Evolutionary conservation across 2,797 vertebrate genomes (phyloP).

Genomic region (Gallinago stenura): DNA sequence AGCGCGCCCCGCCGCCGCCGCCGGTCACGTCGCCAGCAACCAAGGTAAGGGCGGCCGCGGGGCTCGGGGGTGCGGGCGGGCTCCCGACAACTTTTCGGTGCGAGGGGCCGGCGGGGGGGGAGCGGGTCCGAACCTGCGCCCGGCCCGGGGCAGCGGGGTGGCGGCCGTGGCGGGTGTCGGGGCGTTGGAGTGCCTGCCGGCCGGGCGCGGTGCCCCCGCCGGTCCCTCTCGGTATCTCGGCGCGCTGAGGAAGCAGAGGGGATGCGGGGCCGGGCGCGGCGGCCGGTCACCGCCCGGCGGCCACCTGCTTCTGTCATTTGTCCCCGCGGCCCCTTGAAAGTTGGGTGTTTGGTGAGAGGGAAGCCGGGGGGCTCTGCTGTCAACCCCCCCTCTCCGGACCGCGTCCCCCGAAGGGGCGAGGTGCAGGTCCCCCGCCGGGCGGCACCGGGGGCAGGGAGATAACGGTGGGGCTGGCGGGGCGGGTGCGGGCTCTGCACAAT

Average conservation of each 20-base stretch:
- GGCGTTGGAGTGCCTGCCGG: neutral
- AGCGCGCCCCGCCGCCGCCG: conserved; percentile 59
- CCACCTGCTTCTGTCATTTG: neutral
- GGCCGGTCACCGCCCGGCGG: neutral
- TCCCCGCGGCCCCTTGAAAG: neutral
- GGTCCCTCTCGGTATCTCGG: neutral
- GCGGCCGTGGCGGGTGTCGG: neutral
- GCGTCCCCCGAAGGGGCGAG: neutral
- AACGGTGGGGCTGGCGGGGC: neutral
- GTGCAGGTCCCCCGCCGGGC: neutral
- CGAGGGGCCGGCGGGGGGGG: neutral
- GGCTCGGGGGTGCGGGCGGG: neutral
- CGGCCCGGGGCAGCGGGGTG: neutral
- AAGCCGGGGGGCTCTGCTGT: neutral
- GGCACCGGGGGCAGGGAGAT: neutral
- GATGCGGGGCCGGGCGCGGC: neutral
- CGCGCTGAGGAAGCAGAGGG: neutral
- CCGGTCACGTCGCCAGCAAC: conserved; percentile 74
- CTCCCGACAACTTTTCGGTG: neutral
- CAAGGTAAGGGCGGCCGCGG: conserved; percentile 73
- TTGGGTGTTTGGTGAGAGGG: neutral
- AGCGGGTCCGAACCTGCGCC: neutral
- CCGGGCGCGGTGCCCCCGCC: neutral
- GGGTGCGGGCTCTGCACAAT: rapidly evolving
- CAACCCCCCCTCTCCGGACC: rapidly evolving